phyloP scores from a whole-genome alignment of 2,888 invertebrate genomes.

The Myopa testacea region DNA sequence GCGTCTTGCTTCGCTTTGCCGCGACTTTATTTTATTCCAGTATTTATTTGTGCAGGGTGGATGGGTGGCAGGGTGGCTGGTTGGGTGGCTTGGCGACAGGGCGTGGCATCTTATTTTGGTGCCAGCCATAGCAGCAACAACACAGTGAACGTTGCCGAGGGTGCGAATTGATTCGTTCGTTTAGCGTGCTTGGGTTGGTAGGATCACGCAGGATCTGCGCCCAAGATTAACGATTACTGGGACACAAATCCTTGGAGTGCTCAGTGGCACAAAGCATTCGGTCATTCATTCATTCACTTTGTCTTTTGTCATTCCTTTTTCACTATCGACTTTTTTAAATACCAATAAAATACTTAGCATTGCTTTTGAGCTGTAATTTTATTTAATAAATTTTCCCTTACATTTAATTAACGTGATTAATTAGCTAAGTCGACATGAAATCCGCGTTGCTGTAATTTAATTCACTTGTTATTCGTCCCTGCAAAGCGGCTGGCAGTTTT shows the following conservation, averaged over 20 bases:
- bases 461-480: neutral
- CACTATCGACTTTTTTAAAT: too few species aligned
- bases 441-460: neutral
- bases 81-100: neutral
- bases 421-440: neutral
- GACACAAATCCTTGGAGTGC: neutral
- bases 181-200: neutral
- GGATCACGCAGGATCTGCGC: neutral
- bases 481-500: neutral
- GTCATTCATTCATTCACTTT: too few species aligned
- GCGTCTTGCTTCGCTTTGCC: slow-evolving; percentile 4
- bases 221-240: neutral
- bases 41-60: neutral
- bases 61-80: neutral
- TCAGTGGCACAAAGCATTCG: neutral
- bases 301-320: too few species aligned
- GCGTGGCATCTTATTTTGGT: neutral
- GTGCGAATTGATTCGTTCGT: neutral
- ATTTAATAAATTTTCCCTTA: too few species aligned
- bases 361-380: too few species aligned
- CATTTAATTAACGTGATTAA: neutral
- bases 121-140: too few species aligned
- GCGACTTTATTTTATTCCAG: slow-evolving; percentile 19
- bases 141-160: neutral
- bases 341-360: too few species aligned